Evolutionary conservation across 2,797 vertebrate species (phyloP), one percentile per base, ranked within the genome.

Genomic region (Gallirallus australis): DNA sequence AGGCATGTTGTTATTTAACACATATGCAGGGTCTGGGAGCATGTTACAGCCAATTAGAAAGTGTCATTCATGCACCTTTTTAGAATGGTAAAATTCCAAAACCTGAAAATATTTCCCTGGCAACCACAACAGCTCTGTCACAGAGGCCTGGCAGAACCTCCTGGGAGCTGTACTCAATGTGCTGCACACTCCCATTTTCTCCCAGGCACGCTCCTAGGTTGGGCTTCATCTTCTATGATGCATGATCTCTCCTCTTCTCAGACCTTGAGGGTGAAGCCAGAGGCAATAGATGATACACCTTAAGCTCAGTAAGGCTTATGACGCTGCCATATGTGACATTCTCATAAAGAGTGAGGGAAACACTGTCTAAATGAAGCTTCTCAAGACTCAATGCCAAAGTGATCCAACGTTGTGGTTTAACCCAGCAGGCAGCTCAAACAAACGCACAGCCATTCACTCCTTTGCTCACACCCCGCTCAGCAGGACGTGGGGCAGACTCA

Each of bases 321-420:
- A 63, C 63, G 69, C 24, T 48, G 24, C 57, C 57, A 47, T 53
- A 18, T 8, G 50, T 52, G 59, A 52, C 12, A 39, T 23, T 83
- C 69, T 78, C 76, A 90, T 57, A 52, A 88, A 76, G 12, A 71
- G 54, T 23, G 33, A 86, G 17, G 45, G 50, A 88, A 95, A 76
- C 28, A 86, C 24, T 25, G 23, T 42, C 73, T 69, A 79, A 76
- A 59, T 31, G 27, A 86, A 82, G 12, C 17, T 83, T 64, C 69
- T 57, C 69, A 66, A 72, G 54, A 78, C 31, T 33, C 6, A 2
- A 72, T 66, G 63, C 66, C 77, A 92, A 94, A 89, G 63, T 13
- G 5, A 57, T 50, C 48, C 48, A 50, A 25, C 14, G 12, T 50
- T 25, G 24, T 12, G 12, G 48, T 50, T 50, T 50, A 13, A 50